A percentile compares a stretch with the other conserved stretches of the same genome.
These are phyloP conservation scores for Plagodis pulveraria DNA, from an alignment of 2,888 invertebrate species.

Conservation along the genomic window DNA sequence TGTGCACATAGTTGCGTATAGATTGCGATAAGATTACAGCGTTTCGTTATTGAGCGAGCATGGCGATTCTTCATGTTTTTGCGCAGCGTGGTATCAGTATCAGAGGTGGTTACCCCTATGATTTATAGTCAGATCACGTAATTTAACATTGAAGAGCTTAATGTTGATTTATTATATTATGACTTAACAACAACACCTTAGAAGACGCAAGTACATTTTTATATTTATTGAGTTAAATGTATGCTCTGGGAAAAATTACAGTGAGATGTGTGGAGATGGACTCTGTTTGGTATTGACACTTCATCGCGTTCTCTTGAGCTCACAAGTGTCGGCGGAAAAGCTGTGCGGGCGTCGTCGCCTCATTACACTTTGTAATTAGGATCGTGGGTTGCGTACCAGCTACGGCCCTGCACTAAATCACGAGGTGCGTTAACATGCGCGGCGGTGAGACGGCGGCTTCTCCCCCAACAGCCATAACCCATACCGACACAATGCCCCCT, in stretches of 20 bases:
- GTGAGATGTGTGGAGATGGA: slow-evolving; percentile 1
- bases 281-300: slow-evolving; percentile 34
- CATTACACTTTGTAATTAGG: slow-evolving; percentile 83
- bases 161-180: slow-evolving; percentile 11
- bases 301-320: slow-evolving; percentile 38
- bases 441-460: slow-evolving; percentile 47
- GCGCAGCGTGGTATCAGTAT: slow-evolving; percentile 25
- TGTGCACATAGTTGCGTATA: slow-evolving; percentile 40
- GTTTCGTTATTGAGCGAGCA: slow-evolving; percentile 33
- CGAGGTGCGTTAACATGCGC: slow-evolving; percentile 67
- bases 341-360: slow-evolving; percentile 59
- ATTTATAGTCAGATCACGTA: slow-evolving; percentile 21
- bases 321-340: slow-evolving; percentile 49
- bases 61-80: slow-evolving; percentile 29
- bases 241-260: not conserved
- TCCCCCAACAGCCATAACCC: slow-evolving; percentile 62
- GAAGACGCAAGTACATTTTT: no score
- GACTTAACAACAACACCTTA: slow-evolving; percentile 2
- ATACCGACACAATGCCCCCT: slow-evolving; percentile 63
- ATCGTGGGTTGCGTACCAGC: slow-evolving; percentile 69
- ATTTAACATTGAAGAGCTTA: slow-evolving; percentile 19
- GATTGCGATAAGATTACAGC: slow-evolving; percentile 44
- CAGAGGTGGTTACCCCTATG: slow-evolving; percentile 24
- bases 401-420: slow-evolving; percentile 77
- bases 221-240: no score